Conservation (phyloP, 2,797 vertebrate genomes). For the Enteromius treurensis region DNA sequence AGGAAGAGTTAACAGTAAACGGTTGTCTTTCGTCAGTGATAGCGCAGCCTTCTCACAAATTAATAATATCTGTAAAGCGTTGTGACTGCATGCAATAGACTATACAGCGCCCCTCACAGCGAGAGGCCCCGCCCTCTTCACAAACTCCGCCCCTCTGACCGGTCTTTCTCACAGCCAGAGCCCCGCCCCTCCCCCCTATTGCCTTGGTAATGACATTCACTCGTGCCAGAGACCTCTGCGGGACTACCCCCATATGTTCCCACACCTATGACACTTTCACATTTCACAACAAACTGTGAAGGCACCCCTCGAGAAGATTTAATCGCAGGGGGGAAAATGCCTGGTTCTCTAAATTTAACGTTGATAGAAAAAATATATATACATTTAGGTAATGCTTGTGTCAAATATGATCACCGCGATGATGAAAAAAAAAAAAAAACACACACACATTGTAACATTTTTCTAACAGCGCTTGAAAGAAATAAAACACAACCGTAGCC, state of each 20-base stretch:
- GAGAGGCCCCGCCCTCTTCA: slow-evolving; percentile 57
- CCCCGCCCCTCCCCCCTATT: slow-evolving; percentile 65
- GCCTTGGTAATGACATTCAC: slow-evolving; percentile 83
- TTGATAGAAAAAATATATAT: background rate
- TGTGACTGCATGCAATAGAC: slow-evolving; percentile 54
- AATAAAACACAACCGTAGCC: background rate
- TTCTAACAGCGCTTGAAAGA: background rate
- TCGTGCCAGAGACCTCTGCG: slow-evolving; percentile 60
- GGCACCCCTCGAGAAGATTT: background rate
- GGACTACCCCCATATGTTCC: slow-evolving; percentile 56
- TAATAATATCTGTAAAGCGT: slow-evolving; percentile 39
- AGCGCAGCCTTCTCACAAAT: slow-evolving; percentile 6
- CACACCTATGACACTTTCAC: slow-evolving; percentile 38
- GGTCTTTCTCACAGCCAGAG: slow-evolving; percentile 60
- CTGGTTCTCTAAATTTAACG: background rate
- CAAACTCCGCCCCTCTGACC: slow-evolving; percentile 35
- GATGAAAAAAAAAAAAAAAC: too few relatives aligned
- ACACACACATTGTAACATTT: background rate
- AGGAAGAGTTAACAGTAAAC: background rate
- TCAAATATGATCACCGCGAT: background rate
- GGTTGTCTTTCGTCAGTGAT: slow-evolving; percentile 7
- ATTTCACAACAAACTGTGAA: slow-evolving; percentile 59
- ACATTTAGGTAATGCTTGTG: background rate
- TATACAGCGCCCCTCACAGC: slow-evolving; percentile 48
- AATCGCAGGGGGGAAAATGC: background rate